Conservation (phyloP, 1,140 invertebrate genomes). For the Pseudomyrmex gracilis region DNA sequence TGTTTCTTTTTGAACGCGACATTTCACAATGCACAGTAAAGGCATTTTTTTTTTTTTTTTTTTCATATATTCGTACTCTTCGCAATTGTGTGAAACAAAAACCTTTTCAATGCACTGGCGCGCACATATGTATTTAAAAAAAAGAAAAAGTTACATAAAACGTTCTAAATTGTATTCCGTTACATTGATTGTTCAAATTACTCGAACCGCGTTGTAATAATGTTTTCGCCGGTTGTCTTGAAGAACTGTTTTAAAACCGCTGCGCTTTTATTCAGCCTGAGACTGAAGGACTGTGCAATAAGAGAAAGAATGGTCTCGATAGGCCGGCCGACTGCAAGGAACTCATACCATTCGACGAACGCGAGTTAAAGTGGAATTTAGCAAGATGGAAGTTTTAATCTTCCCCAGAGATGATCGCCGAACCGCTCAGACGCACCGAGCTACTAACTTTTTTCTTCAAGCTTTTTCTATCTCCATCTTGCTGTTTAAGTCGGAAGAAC, state of each 20-base stretch:
- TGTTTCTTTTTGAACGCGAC: too few relatives aligned
- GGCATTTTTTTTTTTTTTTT: too few relatives aligned
- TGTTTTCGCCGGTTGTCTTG: constrained; percentile 71
- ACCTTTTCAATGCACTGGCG: too few relatives aligned
- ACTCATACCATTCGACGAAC: constrained; percentile 46
- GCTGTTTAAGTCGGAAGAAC: constrained; percentile 24
- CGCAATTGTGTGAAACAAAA: too few relatives aligned
- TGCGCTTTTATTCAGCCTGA: not conserved
- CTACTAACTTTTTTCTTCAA: constrained; percentile 54
- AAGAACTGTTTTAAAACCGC: constrained; percentile 73
- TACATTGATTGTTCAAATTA: not conserved
- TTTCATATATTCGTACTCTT: too few relatives aligned
- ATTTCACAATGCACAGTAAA: too few relatives aligned
- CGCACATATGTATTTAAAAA: not conserved
- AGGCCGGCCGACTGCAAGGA: constrained; percentile 19
- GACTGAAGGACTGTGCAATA: not conserved
- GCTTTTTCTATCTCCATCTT: constrained; percentile 59
- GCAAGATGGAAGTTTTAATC: constrained; percentile 73
- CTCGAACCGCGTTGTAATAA: constrained; percentile 54
- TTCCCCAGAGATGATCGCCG: constrained; percentile 71
- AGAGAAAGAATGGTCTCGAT: constrained; percentile 40
- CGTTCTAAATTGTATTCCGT: not conserved
- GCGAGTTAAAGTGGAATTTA: constrained; percentile 68
- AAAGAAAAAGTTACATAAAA: not conserved
- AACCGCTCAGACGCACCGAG: constrained; percentile 59